Conservation (phyloP, 2,113 vertebrate genomes). For the Dissostichus mawsoni region DNA sequence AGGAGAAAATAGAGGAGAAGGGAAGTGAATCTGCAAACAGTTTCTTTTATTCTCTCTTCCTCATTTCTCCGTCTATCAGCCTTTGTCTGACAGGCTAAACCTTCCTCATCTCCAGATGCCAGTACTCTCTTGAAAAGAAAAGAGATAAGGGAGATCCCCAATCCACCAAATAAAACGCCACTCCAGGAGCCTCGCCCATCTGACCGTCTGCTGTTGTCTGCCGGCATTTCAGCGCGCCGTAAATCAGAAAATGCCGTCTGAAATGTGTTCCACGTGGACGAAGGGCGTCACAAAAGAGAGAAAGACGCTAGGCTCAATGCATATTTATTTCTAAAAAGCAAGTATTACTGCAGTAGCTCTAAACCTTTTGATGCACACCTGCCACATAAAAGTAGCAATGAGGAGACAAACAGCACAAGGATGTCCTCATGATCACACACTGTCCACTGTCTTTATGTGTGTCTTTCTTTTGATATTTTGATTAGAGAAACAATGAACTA, state of each 20-base stretch:
- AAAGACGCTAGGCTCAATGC: not conserved
- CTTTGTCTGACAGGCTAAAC: conserved; percentile 29
- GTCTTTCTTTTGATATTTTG: not conserved
- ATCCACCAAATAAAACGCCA: conserved; percentile 26
- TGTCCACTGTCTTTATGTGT: not conserved
- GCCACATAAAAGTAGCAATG: not conserved
- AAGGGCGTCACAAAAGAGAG: not conserved
- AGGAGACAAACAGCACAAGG: not conserved
- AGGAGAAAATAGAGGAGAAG: conserved; percentile 17
- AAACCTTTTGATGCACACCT: not conserved
- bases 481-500: too few species aligned
- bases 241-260: conserved; percentile 27
- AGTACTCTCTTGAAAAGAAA: conserved; percentile 22
- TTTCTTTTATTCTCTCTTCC: conserved; percentile 62
- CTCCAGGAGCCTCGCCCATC: conserved; percentile 21
- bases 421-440: not conserved
- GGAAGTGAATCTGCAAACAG: conserved; percentile 73
- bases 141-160: conserved; percentile 25
- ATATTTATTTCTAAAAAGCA: not conserved
- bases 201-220: conserved; percentile 44
- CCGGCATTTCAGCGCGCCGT: conserved; percentile 31
- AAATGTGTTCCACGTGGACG: conserved; percentile 32
- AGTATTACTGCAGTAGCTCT: not conserved
- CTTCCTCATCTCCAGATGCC: conserved; percentile 36
- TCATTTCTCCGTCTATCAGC: conserved; percentile 49